These are phyloP conservation scores for Jaculus jaculus DNA, from an alignment of 2,113 vertebrate genomes.

Conservation along the genomic window DNA sequence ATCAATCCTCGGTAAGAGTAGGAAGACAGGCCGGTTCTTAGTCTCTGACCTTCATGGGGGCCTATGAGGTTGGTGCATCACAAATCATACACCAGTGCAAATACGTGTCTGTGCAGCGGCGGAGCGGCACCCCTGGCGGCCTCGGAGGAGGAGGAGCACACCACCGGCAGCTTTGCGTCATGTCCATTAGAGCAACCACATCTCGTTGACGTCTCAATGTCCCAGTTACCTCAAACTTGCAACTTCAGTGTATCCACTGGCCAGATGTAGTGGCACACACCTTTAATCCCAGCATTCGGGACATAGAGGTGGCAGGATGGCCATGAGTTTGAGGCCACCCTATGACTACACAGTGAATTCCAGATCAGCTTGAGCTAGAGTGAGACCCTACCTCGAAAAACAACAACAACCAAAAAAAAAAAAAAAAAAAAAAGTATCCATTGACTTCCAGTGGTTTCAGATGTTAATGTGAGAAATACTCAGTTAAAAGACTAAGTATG, in stretches of 20 bases:
- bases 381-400: too few species aligned
- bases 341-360: too few species aligned
- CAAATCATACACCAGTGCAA: not conserved
- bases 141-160: not conserved
- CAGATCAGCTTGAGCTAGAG: too few species aligned
- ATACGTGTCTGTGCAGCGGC: not conserved
- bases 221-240: too few species aligned
- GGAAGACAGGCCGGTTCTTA: not conserved
- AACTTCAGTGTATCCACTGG: too few species aligned
- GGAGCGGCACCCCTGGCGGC: not conserved
- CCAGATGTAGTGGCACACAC: too few species aligned
- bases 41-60: not conserved
- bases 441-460: not conserved
- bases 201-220: too few species aligned
- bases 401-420: not conserved
- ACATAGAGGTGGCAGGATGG: too few species aligned
- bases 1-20: not conserved
- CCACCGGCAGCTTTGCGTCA: not conserved
- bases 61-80: not conserved
- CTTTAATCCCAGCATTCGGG: too few species aligned
- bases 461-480: constrained; percentile 27
- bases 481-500: not conserved
- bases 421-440: not conserved
- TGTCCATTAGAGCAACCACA: not conserved
- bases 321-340: too few species aligned